phyloP scores from a whole-genome alignment of 2,113 vertebrate species.

The Notothenia rossii region DNA sequence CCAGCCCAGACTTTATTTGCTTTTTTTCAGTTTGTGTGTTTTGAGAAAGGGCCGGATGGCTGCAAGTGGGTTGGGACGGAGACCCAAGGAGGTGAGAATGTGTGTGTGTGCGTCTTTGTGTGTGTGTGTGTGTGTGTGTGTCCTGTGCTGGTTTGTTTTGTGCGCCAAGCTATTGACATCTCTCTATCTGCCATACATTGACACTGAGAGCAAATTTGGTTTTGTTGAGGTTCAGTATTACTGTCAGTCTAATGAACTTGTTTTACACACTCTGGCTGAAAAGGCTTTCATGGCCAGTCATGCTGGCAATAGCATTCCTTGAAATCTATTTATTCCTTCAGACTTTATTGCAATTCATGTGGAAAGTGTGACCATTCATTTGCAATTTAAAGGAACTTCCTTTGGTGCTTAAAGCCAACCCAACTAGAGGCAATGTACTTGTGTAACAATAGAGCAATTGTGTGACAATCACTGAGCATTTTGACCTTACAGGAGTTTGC shows the following conservation, averaged over 20 bases:
- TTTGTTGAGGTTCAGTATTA: conserved; percentile 1
- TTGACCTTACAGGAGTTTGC: conserved; percentile 9
- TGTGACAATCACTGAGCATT: neutral
- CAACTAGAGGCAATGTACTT: neutral
- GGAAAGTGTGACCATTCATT: conserved; percentile 9
- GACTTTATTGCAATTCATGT: conserved; percentile 17
- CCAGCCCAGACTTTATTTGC: conserved; percentile 51
- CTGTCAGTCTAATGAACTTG: conserved; percentile 19
- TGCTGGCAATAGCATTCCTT: conserved; percentile 8
- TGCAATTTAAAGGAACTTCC: conserved; percentile 6
- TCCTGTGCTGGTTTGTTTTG: conserved; percentile 31
- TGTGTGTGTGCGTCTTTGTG: conserved; percentile 22
- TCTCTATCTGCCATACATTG: conserved; percentile 33
- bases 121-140: conserved; percentile 15
- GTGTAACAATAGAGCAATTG: neutral
- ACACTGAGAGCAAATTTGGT: conserved; percentile 13
- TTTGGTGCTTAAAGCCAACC: neutral
- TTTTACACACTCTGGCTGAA: conserved; percentile 13
- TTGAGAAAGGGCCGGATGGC: conserved; percentile 55
- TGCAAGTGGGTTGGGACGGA: conserved; percentile 45
- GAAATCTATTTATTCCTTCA: conserved; percentile 23
- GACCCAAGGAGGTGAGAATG: conserved; percentile 64
- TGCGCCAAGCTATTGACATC: conserved; percentile 24
- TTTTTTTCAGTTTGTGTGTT: conserved; percentile 57
- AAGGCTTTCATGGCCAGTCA: neutral